Base-by-base conservation (phyloP, 2,888 invertebrate genomes). In the Leptopilina drosophilae region DNA sequence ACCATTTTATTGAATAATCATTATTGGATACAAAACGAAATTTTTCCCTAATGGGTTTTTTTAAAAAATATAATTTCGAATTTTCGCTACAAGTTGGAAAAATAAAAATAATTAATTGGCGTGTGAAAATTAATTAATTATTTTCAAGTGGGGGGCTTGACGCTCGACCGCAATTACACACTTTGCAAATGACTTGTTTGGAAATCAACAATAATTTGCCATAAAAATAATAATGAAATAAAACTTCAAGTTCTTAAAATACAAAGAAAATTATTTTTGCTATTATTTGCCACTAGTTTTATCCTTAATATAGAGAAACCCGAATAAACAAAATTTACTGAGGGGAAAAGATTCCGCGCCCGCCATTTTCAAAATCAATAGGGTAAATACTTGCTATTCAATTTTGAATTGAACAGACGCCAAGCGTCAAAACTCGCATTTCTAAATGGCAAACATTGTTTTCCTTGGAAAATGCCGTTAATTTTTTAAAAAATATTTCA, bases 321-420 rank as follows among this genome's bases (percentile, higher is more conserved):
- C 15, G 9, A n/a, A 20, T 2, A 40, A n/a, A n/a, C n/a, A 53
- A 78, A 59, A 78, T 67, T 76, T 73, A 40, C n/a, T 81, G 82
- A 80, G 66, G n/a, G n/a, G n/a, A n/a, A 64, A 86, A 87, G 85
- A 80, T 84, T 86, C 83, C 86, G 86, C 87, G 86, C 90, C 90
- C 90, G 90, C 90, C 90, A 91, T 90, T 90, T 90, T 90, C 89
- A 89, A 91, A 91, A 88, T 87, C 84, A 33, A 76, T n/a, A 76
- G 80, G 81, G 77, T 84, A 84, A 85, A 84, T 84, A 84, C 82
- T 84, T 83, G 84, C 1, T 46, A 42, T n/a, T 42, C 11, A 33
- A 14, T n/a, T n/a, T 8, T 2, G 14, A 53, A 14, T 12, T 81
- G 77, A 66, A 6, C 12, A 64, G 78, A 73, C 77, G 76, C 64